These are phyloP conservation scores for Diadema setosum DNA, from an alignment of 35 echinoderm and acorn worm genomes.

Conservation along the genomic window DNA sequence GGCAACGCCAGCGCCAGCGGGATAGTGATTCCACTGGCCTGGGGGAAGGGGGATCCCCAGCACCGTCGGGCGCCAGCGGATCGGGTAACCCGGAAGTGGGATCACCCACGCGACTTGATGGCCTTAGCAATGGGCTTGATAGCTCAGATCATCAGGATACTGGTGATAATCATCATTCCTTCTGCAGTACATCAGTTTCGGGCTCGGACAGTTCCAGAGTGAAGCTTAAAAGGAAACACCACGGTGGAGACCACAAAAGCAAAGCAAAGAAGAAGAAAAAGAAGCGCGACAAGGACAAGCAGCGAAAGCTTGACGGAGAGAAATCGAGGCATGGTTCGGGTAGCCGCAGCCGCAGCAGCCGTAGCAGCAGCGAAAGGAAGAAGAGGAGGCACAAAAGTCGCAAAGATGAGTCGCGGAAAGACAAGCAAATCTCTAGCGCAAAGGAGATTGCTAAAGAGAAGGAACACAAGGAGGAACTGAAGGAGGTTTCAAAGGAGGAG, in stretches of 20 bases:
- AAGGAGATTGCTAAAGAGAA: background rate
- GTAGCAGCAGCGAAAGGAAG: background rate
- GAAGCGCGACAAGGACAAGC: constrained; percentile 1
- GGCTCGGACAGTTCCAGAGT: constrained; percentile 12
- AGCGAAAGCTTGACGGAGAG: background rate
- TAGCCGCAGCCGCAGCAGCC: background rate
- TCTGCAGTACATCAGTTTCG: constrained; percentile 41
- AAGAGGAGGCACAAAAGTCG: background rate
- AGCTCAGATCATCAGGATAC: background rate
- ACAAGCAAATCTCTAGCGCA: background rate
- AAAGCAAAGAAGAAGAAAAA: constrained; percentile 27
- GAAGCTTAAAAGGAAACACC: constrained; percentile 31
- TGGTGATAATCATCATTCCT: background rate
- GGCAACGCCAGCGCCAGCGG: background rate
- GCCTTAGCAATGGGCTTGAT: background rate
- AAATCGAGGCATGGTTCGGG: background rate
- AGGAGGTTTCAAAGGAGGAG: background rate
- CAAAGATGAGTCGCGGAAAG: background rate
- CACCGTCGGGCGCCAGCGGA: background rate
- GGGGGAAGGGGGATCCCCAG: background rate
- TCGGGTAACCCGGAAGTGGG: constrained; percentile 44
- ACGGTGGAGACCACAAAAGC: background rate
- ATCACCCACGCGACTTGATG: background rate
- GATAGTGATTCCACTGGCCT: too few relatives aligned
- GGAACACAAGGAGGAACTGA: background rate